These are phyloP conservation scores for Pseudomyrmex pallidus DNA, from an alignment of 1,140 invertebrate genomes.

Conservation along the genomic window DNA sequence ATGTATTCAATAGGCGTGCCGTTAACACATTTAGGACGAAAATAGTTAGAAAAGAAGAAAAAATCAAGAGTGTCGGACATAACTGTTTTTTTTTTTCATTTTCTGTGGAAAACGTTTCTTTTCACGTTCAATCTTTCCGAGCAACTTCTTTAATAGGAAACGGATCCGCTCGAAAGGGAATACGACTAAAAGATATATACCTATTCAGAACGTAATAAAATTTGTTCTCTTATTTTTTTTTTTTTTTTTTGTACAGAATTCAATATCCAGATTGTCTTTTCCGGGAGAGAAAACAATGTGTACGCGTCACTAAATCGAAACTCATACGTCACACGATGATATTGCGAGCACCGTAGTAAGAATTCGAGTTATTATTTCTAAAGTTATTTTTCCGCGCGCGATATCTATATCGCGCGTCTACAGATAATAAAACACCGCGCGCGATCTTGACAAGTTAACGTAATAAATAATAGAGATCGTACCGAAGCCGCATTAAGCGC, in stretches of 20 bases:
- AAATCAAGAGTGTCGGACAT: slow-evolving; percentile 24
- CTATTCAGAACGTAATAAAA: slow-evolving; percentile 45
- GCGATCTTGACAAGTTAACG: background rate
- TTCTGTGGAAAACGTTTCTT: slow-evolving; percentile 61
- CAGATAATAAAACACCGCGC: background rate
- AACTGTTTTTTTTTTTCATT: slow-evolving; percentile 70
- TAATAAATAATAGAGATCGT: slow-evolving; percentile 19
- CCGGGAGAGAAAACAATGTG: background rate
- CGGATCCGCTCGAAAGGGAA: slow-evolving; percentile 64
- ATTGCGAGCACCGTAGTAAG: background rate
- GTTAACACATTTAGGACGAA: background rate
- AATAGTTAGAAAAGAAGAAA: background rate
- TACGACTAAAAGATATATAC: slow-evolving; percentile 27
- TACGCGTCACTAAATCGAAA: too few species aligned
- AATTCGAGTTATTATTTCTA: background rate
- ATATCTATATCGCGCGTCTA: background rate
- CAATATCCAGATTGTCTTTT: slow-evolving; percentile 36
- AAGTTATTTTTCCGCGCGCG: background rate
- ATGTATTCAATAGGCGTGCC: background rate
- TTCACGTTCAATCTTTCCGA: slow-evolving; percentile 72
- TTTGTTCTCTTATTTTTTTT: slow-evolving; percentile 45
- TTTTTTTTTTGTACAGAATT: slow-evolving; percentile 56
- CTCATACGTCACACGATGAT: background rate
- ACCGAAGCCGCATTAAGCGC: background rate
- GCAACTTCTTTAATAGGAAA: slow-evolving; percentile 76